Evolutionary conservation across 2,797 vertebrate species (phyloP).

Genomic region (Macropus fuliginosus): DNA sequence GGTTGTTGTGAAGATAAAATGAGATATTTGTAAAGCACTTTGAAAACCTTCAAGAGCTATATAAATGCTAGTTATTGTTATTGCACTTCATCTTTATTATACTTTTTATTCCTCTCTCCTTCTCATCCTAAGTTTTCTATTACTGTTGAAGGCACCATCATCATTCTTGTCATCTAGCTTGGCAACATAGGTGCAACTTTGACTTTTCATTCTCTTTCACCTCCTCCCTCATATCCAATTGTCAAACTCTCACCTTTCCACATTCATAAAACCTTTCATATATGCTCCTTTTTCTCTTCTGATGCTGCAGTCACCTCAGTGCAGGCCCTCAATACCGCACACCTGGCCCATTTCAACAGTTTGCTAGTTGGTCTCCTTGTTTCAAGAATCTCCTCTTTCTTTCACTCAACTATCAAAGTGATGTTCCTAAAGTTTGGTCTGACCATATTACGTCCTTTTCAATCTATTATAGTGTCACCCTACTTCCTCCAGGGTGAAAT

Average conservation of each 20-base stretch:
- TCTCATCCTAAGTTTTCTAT: neutral
- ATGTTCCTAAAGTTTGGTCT: neutral
- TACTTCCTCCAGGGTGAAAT: neutral
- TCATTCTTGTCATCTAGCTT: neutral
- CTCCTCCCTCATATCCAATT: neutral
- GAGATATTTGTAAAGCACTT: neutral
- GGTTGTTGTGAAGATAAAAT: neutral
- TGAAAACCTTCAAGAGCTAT: neutral
- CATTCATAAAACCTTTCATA: neutral
- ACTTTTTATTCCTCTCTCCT: neutral
- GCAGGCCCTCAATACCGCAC: neutral
- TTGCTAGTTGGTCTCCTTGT: neutral
- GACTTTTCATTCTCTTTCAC: neutral
- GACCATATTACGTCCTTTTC: neutral
- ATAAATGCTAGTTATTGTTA: neutral
- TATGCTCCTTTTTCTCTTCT: neutral
- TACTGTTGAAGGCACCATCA: neutral
- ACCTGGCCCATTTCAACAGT: neutral
- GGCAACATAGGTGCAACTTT: neutral
- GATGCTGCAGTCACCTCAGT: neutral
- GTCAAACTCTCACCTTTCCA: neutral
- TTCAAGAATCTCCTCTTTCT: neutral
- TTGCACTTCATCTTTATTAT: neutral
- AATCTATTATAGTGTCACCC: neutral
- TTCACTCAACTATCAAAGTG: too few species aligned